Base-by-base conservation (phyloP, 2,888 invertebrate genomes). In the Priocnemis perturbator region DNA sequence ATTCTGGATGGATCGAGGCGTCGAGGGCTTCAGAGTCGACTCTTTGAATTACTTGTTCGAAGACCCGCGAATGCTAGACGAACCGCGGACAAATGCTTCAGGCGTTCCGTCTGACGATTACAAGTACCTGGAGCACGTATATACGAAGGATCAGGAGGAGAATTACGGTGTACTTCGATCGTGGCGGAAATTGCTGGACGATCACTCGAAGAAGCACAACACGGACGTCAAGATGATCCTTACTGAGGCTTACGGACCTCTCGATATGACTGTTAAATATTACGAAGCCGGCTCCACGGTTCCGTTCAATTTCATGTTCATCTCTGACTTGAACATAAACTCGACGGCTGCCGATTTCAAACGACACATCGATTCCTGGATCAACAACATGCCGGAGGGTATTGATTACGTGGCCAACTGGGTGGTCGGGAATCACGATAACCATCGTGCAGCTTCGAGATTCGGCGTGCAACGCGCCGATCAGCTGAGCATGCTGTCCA, bases 291-390 rank as follows among this genome's bases (percentile, higher is more conserved):
- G 85, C 0, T 89, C 88, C 0, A 79, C 84, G 3, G 90, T 93
- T 15, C 93, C 94, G 0, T 93, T 94, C 85, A 94, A 94, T 87
- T 94, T 94, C 83, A 86, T 91, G 57, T 91, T 93, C 70, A 90
- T 94, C 0, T 87, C 81, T 0, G 88, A 90, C 0, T 60, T 90
- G 3, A 82, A 83, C 11, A 78, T 74, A 9, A 70, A 72, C 0
- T 92, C 93, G 0, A 90, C 87, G 23, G 93, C 93, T 0, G 71
- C 83, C 11, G 90, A 91, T 45, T 91, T 92, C 64, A 91, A 91
- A 50, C 76, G 81, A 0, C 81, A 87, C 0, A 90, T 93, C 2
- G 90, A 92, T 47, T 87, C 88, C 1, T 94, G 93, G 93, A 82
- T 93, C 81, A 88, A 89, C 0, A 90, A 90, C n/a, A 91, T 93